phyloP scores from a whole-genome alignment of 2,113 vertebrate genomes.

The Myotis yumanensis region DNA sequence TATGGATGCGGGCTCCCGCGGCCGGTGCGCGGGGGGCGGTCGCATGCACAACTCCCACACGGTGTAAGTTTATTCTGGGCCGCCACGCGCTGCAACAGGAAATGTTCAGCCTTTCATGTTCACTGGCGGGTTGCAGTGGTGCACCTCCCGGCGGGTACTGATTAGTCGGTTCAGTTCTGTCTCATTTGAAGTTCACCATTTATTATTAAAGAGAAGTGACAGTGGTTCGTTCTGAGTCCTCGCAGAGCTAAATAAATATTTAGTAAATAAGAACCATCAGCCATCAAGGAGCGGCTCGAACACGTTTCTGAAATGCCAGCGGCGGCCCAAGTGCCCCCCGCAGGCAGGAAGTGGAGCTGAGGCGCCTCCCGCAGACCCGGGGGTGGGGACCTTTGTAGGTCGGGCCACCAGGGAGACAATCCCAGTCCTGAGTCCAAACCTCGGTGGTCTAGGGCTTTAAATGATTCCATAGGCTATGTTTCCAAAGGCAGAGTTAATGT shows the following conservation, averaged over 20 bases:
- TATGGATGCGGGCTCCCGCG: background rate
- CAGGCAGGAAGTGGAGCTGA: background rate
- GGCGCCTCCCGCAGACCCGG: background rate
- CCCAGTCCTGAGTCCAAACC: background rate
- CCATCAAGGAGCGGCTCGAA: background rate
- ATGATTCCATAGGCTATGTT: background rate
- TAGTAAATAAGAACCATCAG: background rate
- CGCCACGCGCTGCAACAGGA: slow-evolving; percentile 37
- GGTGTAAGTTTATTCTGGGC: slow-evolving; percentile 27
- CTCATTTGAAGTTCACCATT: slow-evolving; percentile 67
- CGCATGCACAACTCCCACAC: background rate
- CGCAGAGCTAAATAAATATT: background rate
- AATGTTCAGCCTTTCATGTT: slow-evolving; percentile 26
- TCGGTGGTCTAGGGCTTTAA: background rate
- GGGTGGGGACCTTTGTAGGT: background rate
- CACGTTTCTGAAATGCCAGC: background rate
- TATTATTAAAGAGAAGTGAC: slow-evolving; percentile 62
- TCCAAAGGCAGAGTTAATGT: background rate
- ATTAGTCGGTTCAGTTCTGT: slow-evolving; percentile 62
- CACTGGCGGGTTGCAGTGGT: background rate
- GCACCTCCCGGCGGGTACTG: slow-evolving; percentile 54
- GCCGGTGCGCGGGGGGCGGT: background rate
- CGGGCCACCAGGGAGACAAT: background rate
- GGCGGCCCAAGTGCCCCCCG: background rate
- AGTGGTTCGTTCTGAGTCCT: background rate